phyloP scores from a whole-genome alignment of 1,140 invertebrate genomes.

The fruit fly (Drosophila melanogaster) region DNA sequence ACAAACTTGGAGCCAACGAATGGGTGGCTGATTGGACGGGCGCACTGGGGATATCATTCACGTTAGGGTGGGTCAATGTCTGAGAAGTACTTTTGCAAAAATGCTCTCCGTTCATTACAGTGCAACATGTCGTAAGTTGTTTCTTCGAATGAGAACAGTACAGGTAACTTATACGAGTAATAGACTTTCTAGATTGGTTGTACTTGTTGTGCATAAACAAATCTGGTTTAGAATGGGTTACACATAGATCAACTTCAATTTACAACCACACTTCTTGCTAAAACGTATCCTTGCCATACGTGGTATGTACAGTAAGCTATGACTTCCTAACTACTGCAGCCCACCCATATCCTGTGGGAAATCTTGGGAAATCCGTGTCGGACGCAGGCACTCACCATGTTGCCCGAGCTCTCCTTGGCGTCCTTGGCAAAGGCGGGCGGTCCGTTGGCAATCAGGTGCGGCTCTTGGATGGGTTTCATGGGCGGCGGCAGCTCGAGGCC shows the following conservation, averaged over 20 bases:
- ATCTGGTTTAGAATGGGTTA: too few relatives aligned
- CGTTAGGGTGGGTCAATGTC: constrained; percentile 3
- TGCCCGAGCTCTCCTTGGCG: constrained; percentile 88
- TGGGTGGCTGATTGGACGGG: constrained; percentile 4
- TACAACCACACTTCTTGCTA: not conserved
- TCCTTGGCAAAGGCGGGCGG: constrained; percentile 86
- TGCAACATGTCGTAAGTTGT: too few relatives aligned
- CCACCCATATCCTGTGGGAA: constrained; percentile 7
- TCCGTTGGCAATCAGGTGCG: constrained; percentile 85
- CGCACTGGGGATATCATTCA: constrained; percentile 21
- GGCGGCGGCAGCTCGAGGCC: constrained; percentile 95
- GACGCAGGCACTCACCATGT: constrained; percentile 86
- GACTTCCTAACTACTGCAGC: not conserved
- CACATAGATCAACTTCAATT: too few relatives aligned
- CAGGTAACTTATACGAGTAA: too few relatives aligned
- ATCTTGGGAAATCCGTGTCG: constrained; percentile 13
- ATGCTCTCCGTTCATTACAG: not conserved
- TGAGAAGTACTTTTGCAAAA: not conserved
- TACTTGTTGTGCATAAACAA: too few relatives aligned
- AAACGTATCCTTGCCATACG: not conserved
- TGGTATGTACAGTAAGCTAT: not conserved
- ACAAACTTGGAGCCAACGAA: constrained; percentile 46
- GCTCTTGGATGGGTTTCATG: constrained; percentile 96
- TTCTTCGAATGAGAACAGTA: too few relatives aligned
- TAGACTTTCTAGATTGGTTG: not conserved